Evolutionary conservation across 2,888 invertebrate species (phyloP).

Genomic region (Peribatodes rhomboidaria): DNA sequence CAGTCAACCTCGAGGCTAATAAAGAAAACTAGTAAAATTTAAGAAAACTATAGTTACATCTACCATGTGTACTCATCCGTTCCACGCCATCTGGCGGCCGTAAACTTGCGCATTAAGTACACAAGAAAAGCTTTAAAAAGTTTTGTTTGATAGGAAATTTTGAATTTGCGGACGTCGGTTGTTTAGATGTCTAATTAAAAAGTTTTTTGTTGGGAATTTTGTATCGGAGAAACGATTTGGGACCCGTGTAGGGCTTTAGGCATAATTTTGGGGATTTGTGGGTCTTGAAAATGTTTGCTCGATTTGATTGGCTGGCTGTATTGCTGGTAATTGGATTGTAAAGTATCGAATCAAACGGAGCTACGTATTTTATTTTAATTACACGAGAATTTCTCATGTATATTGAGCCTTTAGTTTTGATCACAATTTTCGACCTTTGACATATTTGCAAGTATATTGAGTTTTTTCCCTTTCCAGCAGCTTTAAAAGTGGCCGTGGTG

Average conservation of each 20-base stretch:
- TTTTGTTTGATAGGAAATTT: slow-evolving; percentile 44
- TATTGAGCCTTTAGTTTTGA: too few relatives aligned
- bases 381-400: too few relatives aligned
- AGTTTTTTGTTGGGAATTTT: slow-evolving; percentile 38
- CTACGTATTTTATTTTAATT: neutral
- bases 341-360: neutral
- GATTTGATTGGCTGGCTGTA: neutral
- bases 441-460: too few relatives aligned
- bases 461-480: too few relatives aligned
- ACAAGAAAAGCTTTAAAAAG: slow-evolving; percentile 45
- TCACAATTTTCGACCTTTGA: too few relatives aligned
- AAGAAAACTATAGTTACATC: neutral
- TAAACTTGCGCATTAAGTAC: slow-evolving; percentile 46
- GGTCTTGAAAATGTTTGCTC: neutral
- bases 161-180: slow-evolving; percentile 39
- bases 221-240: slow-evolving; percentile 33
- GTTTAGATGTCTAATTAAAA: slow-evolving; percentile 47
- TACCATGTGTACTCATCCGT: slow-evolving; percentile 21
- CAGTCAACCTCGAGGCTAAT: neutral
- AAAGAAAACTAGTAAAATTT: slow-evolving; percentile 1
- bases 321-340: neutral
- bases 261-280: slow-evolving; percentile 1
- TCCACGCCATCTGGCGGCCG: slow-evolving; percentile 42
- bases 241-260: slow-evolving; percentile 15
- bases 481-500: too few relatives aligned